Evolutionary conservation across 2,888 invertebrate species (phyloP), one percentile per base, ranked within the genome.

Genomic region (Pandemis heparana): DNA sequence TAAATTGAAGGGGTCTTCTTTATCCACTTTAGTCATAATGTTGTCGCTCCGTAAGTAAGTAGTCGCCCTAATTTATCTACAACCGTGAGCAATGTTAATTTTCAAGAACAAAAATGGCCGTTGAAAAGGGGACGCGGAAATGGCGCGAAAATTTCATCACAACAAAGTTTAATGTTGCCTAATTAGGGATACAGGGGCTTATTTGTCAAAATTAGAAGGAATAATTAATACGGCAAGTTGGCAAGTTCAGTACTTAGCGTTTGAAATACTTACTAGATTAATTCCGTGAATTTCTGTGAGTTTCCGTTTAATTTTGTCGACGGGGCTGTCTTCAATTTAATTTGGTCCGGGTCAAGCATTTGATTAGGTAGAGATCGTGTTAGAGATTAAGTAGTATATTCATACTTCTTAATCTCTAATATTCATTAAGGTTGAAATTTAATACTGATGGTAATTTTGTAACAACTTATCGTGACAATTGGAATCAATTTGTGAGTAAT

Each of bases 181-280:
- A 70, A 78, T 77, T 76, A 86, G 82, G 78, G 76, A 79, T 79
- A 81, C 79, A 78, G 81, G 81, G 82, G 80, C 81, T 83, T 86
- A 85, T 87, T 87, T 87, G 84, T 84, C 86, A 82, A 84, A 89
- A 89, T 89, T 86, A 84, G 82, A 77, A 76, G 71, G 84, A 84
- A 83, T 85, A 85, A 85, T 85, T 85, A 81, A 85, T 79, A 79
- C 71, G 69, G 69, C 61, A 72, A 75, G 72, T 75, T 72, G 56
- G 64, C 14, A 69, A 75, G 65, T 72, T 75, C 63, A 59, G 63
- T 68, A 73, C 63, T 68, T 63, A 73, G 51, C 12, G 56, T 56
- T 67, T 72, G 62, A 67, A 72, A 67, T 53, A 72, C 41, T 68
- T 53, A 72, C 41, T 68, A 67, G 67, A 67, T 62, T 67, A 67